Evolutionary conservation across 2,888 invertebrate species (phyloP).

Genomic region (Pyrrhosoma nymphula): DNA sequence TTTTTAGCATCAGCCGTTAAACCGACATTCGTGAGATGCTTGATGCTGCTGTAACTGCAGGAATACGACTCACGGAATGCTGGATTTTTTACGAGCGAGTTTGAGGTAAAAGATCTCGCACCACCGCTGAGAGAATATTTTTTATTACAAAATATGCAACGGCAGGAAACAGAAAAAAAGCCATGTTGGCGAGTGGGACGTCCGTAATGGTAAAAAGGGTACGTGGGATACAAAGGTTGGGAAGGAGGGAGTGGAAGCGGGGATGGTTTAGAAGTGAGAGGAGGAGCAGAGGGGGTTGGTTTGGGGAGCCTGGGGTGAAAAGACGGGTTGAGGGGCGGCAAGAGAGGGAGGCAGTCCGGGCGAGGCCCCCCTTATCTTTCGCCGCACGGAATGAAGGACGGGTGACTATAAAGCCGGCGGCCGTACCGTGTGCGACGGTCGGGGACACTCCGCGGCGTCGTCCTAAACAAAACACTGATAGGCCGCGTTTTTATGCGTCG

Average conservation of each 20-base stretch:
- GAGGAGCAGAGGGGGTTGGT: background rate
- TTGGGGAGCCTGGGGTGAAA: constrained; percentile 22
- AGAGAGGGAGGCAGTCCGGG: background rate
- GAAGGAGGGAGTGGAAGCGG: background rate
- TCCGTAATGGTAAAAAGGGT: constrained; percentile 36
- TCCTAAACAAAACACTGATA: constrained; percentile 67
- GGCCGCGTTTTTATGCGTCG: constrained; percentile 66
- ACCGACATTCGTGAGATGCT: constrained; percentile 22
- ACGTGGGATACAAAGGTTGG: background rate
- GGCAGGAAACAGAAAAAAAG: constrained; percentile 39
- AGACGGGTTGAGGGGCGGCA: background rate
- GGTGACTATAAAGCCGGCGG: constrained; percentile 66
- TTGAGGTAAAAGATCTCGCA: constrained; percentile 14
- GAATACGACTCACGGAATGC: constrained; percentile 30
- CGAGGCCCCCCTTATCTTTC: constrained; percentile 53
- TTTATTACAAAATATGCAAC: constrained; percentile 51
- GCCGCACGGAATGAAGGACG: constrained; percentile 60
- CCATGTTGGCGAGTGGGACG: constrained; percentile 5
- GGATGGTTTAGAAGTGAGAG: background rate
- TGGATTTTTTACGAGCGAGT: constrained; percentile 31
- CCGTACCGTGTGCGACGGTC: constrained; percentile 53
- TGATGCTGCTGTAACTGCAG: constrained; percentile 32
- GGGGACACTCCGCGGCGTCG: constrained; percentile 55
- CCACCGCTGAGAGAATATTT: constrained; percentile 44
- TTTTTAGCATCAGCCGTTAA: constrained; percentile 21